Evolutionary conservation across 1,140 invertebrate species (phyloP).

Genomic region (Aphaenogaster rudis): DNA sequence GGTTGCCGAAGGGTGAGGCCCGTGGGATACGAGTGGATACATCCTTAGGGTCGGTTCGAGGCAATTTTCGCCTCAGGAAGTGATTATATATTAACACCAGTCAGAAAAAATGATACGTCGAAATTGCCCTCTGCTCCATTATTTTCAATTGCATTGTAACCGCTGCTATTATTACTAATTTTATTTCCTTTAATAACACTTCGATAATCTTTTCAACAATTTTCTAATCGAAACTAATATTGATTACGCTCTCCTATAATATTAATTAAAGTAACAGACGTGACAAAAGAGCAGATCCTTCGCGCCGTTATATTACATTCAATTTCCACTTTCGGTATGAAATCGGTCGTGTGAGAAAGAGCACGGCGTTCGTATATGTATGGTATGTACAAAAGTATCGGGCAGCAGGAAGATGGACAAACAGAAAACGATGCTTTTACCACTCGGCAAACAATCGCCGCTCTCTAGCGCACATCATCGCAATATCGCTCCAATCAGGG

Average conservation of each 20-base stretch:
- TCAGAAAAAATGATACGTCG: slow-evolving; percentile 49
- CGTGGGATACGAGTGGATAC: slow-evolving; percentile 42
- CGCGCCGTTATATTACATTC: neutral
- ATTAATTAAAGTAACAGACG: slow-evolving; percentile 1
- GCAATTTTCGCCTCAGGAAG: slow-evolving; percentile 69
- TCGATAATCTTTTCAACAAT: neutral
- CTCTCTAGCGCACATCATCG: slow-evolving; percentile 21
- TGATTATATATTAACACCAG: slow-evolving; percentile 65
- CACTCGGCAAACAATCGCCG: slow-evolving; percentile 82
- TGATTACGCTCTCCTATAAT: neutral
- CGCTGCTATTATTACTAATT: neutral
- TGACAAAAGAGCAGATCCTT: neutral
- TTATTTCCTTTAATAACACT: neutral
- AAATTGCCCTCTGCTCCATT: neutral
- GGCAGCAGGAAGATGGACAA: slow-evolving; percentile 78
- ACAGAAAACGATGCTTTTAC: slow-evolving; percentile 82
- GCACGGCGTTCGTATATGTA: neutral
- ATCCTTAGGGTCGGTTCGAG: slow-evolving; percentile 56
- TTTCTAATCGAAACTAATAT: neutral
- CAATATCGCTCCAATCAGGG: slow-evolving; percentile 66
- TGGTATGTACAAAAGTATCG: neutral
- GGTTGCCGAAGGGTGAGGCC: slow-evolving; percentile 51
- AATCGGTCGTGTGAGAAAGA: slow-evolving; percentile 2
- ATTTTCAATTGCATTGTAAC: slow-evolving; percentile 7
- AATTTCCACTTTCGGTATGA: slow-evolving; percentile 44